Percentiles rank a stretch among this genome's conserved stretches.
phyloP scores from a whole-genome alignment of 2,888 invertebrate genomes.

The Chouioia cunea region DNA sequence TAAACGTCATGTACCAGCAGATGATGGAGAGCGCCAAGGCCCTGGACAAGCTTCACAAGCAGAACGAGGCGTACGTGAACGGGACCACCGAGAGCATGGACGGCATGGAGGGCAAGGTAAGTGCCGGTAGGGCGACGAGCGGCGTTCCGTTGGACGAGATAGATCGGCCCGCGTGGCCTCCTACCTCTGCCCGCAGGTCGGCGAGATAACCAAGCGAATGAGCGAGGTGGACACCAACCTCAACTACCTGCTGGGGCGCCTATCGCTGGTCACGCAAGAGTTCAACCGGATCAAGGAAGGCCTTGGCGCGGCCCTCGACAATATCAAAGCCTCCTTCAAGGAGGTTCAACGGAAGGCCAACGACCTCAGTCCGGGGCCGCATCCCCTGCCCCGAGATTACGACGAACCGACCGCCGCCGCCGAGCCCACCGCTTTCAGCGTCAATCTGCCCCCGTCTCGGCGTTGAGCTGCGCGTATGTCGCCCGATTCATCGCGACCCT shows the following conservation, averaged over 20 bases:
- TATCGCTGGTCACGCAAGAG: slow-evolving; percentile 86
- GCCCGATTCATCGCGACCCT: too few species aligned
- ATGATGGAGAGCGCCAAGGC: slow-evolving; percentile 81
- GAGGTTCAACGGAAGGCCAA: slow-evolving; percentile 72
- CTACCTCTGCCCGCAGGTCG: slow-evolving; percentile 71
- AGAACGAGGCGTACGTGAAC: slow-evolving; percentile 84
- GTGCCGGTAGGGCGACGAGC: background rate
- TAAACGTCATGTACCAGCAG: slow-evolving; percentile 89
- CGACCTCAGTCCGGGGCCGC: slow-evolving; percentile 67
- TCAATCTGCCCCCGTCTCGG: too few species aligned
- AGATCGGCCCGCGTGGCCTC: too few species aligned
- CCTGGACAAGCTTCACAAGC: slow-evolving; percentile 82
- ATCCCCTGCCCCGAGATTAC: slow-evolving; percentile 66
- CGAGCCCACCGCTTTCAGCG: slow-evolving; percentile 10
- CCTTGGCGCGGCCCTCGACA: slow-evolving; percentile 79
- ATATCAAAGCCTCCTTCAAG: slow-evolving; percentile 77
- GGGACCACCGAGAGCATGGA: slow-evolving; percentile 83
- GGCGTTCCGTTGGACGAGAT: background rate
- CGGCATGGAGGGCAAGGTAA: slow-evolving; percentile 81
- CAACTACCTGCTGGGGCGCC: slow-evolving; percentile 83
- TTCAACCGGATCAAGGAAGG: slow-evolving; percentile 85
- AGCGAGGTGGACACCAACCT: slow-evolving; percentile 84
- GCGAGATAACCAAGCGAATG: slow-evolving; percentile 82
- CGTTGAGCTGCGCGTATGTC: too few species aligned
- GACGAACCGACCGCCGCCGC: slow-evolving; percentile 55